Evolutionary conservation across 2,797 vertebrate genomes (phyloP), one percentile per base, ranked within the genome.

Genomic region (Sarcoramphus papa): DNA sequence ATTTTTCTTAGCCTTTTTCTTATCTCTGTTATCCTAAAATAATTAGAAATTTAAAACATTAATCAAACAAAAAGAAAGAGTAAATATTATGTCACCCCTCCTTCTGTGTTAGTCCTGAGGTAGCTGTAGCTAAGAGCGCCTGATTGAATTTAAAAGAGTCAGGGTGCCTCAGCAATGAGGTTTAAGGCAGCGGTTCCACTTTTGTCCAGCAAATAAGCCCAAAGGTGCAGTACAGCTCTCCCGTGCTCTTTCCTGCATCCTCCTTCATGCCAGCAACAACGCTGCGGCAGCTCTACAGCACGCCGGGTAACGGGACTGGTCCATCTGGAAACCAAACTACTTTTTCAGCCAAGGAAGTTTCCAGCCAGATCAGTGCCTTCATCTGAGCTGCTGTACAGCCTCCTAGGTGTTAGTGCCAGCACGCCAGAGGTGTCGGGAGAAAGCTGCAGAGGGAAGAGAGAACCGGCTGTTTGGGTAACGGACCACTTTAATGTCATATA

Each of bases 351-450:
- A 31, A 70, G 60, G 40, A 47, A 22, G 6, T 31, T 85, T 60
- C 35, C 67, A 41, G 12, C 8, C 47, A 35, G 45, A 43, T 60
- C 45, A 17, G 59, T 33, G 57, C 72, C 45, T 47, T 33, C 30
- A 28, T 27, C 64, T 25, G 22, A 69, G 37, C 45, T 51, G 70
- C 37, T 0, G 2, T 23, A 33, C 23, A 57, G 57, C 18, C 40
- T 56, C 43, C 40, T 25, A 47, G 17, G 12, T 14, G 8, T 28
- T 20, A 20, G 33, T 6, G 17, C 21, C 2, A 1, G n/a, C 22
- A 16, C 0, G 3, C 1, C 2, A 56, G 31, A 43, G 10, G 27
- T 25, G 12, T 43, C 0, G 3, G 41, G 16, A 33, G 23, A 53
- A 76, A 65, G 31, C 28, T 16, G 28, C 47, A 27, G 57, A 37